phyloP scores from a whole-genome alignment of 2,113 vertebrate species.

The Taxidea taxus region DNA sequence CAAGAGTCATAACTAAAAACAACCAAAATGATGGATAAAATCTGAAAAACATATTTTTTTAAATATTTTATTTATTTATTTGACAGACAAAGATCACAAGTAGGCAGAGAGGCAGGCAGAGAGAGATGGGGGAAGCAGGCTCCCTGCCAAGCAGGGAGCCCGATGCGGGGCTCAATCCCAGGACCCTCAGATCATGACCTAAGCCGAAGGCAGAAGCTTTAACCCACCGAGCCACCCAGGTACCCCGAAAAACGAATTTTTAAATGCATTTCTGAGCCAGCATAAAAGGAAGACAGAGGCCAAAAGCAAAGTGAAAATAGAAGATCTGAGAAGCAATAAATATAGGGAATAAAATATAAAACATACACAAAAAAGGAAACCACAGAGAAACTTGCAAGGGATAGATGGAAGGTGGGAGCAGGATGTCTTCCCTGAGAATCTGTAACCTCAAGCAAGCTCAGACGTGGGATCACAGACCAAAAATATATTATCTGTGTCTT shows the following conservation, averaged over 20 bases:
- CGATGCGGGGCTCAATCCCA: no score
- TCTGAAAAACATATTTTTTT: not conserved
- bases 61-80: no score
- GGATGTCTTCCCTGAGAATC: not conserved
- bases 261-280: not conserved
- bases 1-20: not conserved
- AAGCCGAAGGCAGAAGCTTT: no score
- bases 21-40: constrained; percentile 15
- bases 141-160: no score
- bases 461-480: not conserved
- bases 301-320: not conserved
- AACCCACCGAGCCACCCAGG: no score
- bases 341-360: not conserved
- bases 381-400: not conserved
- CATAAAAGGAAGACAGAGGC: not conserved
- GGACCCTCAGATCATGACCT: no score
- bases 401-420: not conserved
- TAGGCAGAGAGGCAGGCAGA: no score
- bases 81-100: no score
- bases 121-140: no score
- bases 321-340: constrained; percentile 6
- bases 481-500: not conserved
- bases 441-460: not conserved
- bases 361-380: not conserved
- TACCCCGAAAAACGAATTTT: not conserved